Evolutionary conservation across 2,797 vertebrate genomes (phyloP).

Genomic region (Tarsius wallacei): DNA sequence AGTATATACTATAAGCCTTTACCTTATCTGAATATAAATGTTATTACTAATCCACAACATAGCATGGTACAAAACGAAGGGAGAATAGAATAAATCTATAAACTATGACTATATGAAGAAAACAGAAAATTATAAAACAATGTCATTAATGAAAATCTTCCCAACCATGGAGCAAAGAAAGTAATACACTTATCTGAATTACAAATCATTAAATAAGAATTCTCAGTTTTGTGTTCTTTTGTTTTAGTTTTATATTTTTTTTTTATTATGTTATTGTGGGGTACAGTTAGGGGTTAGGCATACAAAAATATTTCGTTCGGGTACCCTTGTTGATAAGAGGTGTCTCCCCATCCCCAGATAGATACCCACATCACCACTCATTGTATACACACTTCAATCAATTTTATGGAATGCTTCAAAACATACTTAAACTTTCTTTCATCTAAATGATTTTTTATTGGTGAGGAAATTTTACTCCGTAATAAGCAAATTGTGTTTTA

Average conservation of each 20-base stretch:
- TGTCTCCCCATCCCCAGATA: too few species aligned
- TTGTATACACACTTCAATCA: neutral
- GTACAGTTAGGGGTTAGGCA: too few species aligned
- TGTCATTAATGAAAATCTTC: neutral
- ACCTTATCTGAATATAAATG: neutral
- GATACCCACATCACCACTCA: neutral
- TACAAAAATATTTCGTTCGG: too few species aligned
- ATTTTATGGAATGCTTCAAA: neutral
- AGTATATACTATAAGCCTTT: neutral
- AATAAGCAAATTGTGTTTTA: constrained; percentile 26
- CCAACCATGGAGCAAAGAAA: neutral
- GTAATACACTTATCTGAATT: neutral
- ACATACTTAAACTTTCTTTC: neutral
- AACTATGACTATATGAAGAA: neutral
- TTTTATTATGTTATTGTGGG: too few species aligned
- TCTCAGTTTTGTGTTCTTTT: too few species aligned
- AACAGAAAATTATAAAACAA: neutral
- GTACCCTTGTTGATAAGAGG: too few species aligned
- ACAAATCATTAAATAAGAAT: neutral
- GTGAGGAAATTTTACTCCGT: neutral
- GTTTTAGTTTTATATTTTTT: too few species aligned
- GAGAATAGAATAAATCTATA: constrained; percentile 10
- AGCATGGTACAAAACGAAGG: neutral
- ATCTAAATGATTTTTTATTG: neutral
- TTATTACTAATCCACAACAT: neutral